phyloP scores from a whole-genome alignment of 2,888 invertebrate genomes.

The Chymomyza caudatula region DNA sequence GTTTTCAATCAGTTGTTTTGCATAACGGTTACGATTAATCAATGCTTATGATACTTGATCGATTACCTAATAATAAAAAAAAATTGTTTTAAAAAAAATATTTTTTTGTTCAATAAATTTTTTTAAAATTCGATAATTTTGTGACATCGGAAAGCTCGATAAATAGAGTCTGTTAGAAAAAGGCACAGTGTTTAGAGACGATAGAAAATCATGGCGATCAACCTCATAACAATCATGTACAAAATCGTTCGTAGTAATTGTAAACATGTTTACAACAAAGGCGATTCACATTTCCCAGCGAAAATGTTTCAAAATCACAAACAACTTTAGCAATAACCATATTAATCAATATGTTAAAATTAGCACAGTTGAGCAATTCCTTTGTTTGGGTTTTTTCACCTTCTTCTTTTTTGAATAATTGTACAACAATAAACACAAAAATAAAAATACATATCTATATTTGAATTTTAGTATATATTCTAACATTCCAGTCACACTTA shows the following conservation, averaged over 20 bases:
- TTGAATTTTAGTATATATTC: slow-evolving; percentile 2
- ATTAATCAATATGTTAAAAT: slow-evolving; percentile 59
- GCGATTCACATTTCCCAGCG: not conserved
- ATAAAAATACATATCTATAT: slow-evolving; percentile 24
- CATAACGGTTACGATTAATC: too few species aligned
- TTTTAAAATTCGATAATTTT: too few species aligned
- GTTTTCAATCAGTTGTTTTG: too few species aligned
- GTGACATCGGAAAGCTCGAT: too few species aligned
- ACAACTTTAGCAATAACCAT: not conserved
- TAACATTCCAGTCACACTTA: slow-evolving; percentile 40
- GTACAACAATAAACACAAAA: not conserved
- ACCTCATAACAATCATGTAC: not conserved
- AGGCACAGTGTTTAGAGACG: not conserved
- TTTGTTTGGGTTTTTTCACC: not conserved
- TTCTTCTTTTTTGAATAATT: not conserved
- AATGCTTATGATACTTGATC: too few species aligned
- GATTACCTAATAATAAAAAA: too few species aligned
- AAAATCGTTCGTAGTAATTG: not conserved
- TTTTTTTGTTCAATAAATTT: too few species aligned
- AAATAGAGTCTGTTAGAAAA: too few species aligned
- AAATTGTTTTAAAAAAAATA: too few species aligned
- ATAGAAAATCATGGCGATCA: not conserved
- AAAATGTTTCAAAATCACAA: not conserved
- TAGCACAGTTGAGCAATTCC: slow-evolving; percentile 56
- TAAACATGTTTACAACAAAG: not conserved